These are phyloP conservation scores for Seira musarum DNA, from an alignment of 2,888 invertebrate species.

Conservation along the genomic window DNA sequence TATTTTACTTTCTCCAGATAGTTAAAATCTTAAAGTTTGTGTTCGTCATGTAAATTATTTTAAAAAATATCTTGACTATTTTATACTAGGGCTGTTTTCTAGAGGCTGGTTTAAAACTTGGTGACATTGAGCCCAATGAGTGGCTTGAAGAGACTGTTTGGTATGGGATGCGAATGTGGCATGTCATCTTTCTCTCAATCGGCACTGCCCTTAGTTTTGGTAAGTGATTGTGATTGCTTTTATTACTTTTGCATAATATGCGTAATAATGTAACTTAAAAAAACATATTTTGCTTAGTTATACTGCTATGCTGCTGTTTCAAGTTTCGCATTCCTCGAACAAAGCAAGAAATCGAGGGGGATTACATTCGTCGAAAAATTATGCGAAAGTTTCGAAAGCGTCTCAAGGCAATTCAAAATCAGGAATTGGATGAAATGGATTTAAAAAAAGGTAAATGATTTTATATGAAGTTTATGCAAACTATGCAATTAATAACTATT, in stretches of 20 bases:
- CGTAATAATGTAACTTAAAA: background rate
- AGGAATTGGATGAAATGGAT: conserved; percentile 89
- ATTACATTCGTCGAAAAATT: conserved; percentile 88
- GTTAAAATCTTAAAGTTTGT: no score
- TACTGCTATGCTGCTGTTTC: conserved; percentile 91
- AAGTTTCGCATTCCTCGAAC: conserved; percentile 93
- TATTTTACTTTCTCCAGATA: no score
- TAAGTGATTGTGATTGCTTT: conserved; percentile 34
- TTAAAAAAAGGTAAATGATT: conserved; percentile 79
- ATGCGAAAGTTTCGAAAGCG: conserved; percentile 87
- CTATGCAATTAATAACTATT: background rate
- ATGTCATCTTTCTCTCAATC: conserved; percentile 82
- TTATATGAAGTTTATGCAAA: background rate
- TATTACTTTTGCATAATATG: background rate
- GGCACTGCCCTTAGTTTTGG: conserved; percentile 72
- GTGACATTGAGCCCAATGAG: conserved; percentile 72
- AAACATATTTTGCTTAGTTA: no score
- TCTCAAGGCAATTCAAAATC: conserved; percentile 85
- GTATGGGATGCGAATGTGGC: conserved; percentile 85
- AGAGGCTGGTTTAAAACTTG: background rate
- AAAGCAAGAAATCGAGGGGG: conserved; percentile 95
- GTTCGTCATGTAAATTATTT: no score
- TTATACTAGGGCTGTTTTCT: conserved; percentile 30
- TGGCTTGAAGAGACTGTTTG: conserved; percentile 83
- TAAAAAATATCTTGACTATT: no score